These are phyloP conservation scores for Drosophila mulleri DNA, from an alignment of 2,888 invertebrate species.

Conservation along the genomic window DNA sequence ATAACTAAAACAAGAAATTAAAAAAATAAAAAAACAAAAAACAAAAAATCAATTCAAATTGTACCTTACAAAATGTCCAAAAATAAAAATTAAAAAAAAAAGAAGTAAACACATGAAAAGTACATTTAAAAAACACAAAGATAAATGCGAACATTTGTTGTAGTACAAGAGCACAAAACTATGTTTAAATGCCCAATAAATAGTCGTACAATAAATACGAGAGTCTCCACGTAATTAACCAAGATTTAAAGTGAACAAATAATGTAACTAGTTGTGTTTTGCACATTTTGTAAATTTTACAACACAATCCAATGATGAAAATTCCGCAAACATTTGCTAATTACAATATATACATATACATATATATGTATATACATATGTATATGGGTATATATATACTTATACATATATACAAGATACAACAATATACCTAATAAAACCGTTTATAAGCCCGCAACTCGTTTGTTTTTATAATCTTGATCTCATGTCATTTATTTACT, in stretches of 20 bases:
- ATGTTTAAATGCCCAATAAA: constrained; percentile 41
- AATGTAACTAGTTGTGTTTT: constrained; percentile 73
- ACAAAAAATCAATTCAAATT: constrained; percentile 50
- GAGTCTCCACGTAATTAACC: constrained; percentile 46
- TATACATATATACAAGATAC: constrained; percentile 53
- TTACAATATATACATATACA: constrained; percentile 32
- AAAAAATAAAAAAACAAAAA: background rate
- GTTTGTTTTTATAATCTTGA: background rate
- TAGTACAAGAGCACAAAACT: constrained; percentile 52
- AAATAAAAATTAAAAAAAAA: constrained; percentile 17
- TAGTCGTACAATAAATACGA: constrained; percentile 47
- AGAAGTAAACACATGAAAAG: background rate
- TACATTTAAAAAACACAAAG: constrained; percentile 15
- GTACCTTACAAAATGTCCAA: constrained; percentile 63
- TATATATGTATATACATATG: constrained; percentile 23
- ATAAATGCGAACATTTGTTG: constrained; percentile 34
- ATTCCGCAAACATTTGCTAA: constrained; percentile 56
- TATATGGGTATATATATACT: constrained; percentile 25
- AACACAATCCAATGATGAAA: constrained; percentile 60
- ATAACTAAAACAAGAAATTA: constrained; percentile 14
- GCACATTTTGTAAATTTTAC: constrained; percentile 77
- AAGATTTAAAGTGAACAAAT: constrained; percentile 33
- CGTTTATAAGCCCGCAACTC: constrained; percentile 66
- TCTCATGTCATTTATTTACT: background rate
- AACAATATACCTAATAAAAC: constrained; percentile 67